These are phyloP conservation scores for Nannobrachium achirus DNA, from an alignment of 2,113 vertebrate genomes.

Conservation along the genomic window DNA sequence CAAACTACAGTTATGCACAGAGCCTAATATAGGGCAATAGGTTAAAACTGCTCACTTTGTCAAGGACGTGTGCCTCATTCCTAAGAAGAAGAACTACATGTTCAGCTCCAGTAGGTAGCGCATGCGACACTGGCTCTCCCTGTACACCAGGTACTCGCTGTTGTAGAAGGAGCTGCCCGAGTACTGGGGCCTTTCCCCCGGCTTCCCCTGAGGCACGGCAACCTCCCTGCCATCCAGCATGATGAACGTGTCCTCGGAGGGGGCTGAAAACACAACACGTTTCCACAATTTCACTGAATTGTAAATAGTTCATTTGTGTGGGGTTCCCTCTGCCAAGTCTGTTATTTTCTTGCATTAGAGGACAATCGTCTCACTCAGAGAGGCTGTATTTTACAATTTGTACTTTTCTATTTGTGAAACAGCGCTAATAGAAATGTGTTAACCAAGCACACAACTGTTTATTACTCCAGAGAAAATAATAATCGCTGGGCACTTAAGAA, in stretches of 20 bases:
- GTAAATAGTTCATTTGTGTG: background rate
- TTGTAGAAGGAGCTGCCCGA: slow-evolving; percentile 79
- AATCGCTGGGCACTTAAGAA: too few species aligned
- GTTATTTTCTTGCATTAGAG: too few species aligned
- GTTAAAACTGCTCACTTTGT: background rate
- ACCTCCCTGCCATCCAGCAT: slow-evolving; percentile 84
- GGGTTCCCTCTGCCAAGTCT: too few species aligned
- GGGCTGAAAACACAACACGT: slow-evolving; percentile 78
- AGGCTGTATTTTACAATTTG: too few species aligned
- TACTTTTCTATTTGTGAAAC: too few species aligned
- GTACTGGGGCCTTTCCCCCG: slow-evolving; percentile 72
- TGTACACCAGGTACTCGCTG: slow-evolving; percentile 93
- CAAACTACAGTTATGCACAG: too few species aligned
- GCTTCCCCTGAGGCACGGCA: slow-evolving; percentile 84
- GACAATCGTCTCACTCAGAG: too few species aligned
- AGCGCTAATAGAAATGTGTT: too few species aligned
- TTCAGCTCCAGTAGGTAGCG: slow-evolving; percentile 87
- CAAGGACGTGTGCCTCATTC: slow-evolving; percentile 29
- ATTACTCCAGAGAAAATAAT: too few species aligned
- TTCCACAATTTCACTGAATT: background rate
- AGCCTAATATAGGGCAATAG: background rate
- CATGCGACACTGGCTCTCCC: slow-evolving; percentile 88
- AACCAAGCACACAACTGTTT: too few species aligned
- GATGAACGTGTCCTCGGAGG: slow-evolving; percentile 77
- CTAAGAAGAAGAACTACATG: slow-evolving; percentile 57